Evolutionary conservation across 2,113 vertebrate genomes (phyloP), one percentile per base, ranked within the genome.

Genomic region (Hemicordylus capensis): DNA sequence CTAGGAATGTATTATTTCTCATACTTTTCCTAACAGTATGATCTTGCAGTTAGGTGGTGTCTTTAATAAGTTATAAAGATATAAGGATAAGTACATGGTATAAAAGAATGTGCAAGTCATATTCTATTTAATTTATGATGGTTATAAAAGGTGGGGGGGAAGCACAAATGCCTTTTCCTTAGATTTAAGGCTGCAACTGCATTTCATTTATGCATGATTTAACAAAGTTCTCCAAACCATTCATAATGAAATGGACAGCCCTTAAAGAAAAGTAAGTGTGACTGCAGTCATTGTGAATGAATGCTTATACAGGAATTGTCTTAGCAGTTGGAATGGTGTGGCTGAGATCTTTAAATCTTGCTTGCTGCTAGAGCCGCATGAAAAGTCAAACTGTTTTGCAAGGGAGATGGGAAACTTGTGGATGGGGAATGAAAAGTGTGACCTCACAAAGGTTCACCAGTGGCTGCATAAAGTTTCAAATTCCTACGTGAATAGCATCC

Each of bases 1-100:
- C 20, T 48, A 26, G 22, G 63, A 70, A 85, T 20, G 6, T 83
- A 37, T 63, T 74, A 19, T 46, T n/a, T 19, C 19, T 37, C 42
- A 59, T 44, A 31, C 11, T 84, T 22, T 66, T 67, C 17, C 28
- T 6, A 54, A 34, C 5, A 70, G 31, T 44, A 78, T n/a, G 51
- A 34, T 37, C 20, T 78, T 70, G 59, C 48, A 15, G 20, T 66
- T 78, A 78, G 22, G n/a, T 34, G 24, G 59, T 48, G 58, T n/a
- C n/a, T 79, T 70, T 44, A 77, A 85, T 39, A 78, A 78, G 37
- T 85, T 78, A 37, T 85, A 42, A 56, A 34, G 20, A 28, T n/a
- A 34, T 70, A 44, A 70, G 59, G 75, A 70, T 61, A 56, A 22
- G 51, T 31, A 44, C 8, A 42, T 70, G 42, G 20, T 46, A 70